Evolutionary conservation across 2,888 invertebrate species (phyloP), one percentile per base, ranked within the genome.

Genomic region (Acleris laterana): DNA sequence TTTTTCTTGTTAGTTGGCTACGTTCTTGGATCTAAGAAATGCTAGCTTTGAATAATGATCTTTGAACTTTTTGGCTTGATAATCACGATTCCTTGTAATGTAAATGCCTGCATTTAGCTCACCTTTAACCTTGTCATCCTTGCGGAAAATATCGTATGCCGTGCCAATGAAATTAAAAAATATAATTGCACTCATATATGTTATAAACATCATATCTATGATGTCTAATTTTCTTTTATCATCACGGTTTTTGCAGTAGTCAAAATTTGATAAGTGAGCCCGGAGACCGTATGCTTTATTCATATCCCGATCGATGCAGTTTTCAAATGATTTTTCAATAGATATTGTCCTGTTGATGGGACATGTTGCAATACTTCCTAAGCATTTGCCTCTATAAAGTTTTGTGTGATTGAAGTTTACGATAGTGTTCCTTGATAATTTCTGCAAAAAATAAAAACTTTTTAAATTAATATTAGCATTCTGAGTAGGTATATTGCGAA

Each of bases 321-420:
- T 44, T 56, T 69, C 68, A 20, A 69, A 69, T 0, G 69, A 62
- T 16, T 59, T 59, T 44, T 59, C 64, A 28, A 57, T 9, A 6
- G 61, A 38, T 19, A 62, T 6, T 17, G 58, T 59, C 20, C n/a
- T 19, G 51, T 68, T 58, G 5, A 64, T 49, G 9, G 48, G 53
- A 49, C 69, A 69, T 46, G 51, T 32, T 16, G 57, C 59, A 1
- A 56, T 57, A 13, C 57, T 58, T 11, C 68, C 62, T 50, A 69
- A 53, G 17, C 69, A 69, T n/a, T 50, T 25, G 19, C 64, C 69
- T n/a, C 69, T 55, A 17, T 65, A 58, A n/a, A 69, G 17, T 53
- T 20, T 58, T 2, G 69, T 68, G 48, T 69, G 69, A 52, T 69
- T 69, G 46, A 69, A 69, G 57, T 68, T 64, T 7, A 51, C 5